phyloP scores from a whole-genome alignment of 2,888 invertebrate genomes.

The Oxycera nigricornis region DNA sequence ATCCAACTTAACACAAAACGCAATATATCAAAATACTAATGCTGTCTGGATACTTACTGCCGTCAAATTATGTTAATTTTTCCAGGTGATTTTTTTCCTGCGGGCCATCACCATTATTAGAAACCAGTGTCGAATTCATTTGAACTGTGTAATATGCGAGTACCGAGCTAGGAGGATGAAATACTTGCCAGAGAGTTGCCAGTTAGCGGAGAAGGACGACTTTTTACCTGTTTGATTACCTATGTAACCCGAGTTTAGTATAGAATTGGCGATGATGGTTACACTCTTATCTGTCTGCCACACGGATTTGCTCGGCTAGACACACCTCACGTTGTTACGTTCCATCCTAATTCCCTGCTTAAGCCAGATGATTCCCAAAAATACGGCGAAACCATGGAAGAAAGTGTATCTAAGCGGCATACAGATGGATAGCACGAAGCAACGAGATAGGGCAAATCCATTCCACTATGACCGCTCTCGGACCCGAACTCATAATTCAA shows the following conservation, averaged over 20 bases:
- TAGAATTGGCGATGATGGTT: neutral
- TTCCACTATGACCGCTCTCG: neutral
- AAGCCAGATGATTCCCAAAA: neutral
- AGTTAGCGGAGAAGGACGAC: too few species aligned
- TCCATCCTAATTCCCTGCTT: neutral
- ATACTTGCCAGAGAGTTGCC: neutral
- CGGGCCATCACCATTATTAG: neutral
- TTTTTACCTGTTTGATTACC: too few species aligned
- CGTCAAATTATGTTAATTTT: constrained; percentile 28
- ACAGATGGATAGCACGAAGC: neutral
- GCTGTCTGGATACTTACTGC: constrained; percentile 18
- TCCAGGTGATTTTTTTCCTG: neutral
- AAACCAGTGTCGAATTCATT: neutral
- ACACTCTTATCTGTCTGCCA: neutral
- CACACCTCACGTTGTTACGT: neutral
- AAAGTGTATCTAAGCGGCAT: neutral
- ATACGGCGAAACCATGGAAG: neutral
- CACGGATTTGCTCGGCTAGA: neutral
- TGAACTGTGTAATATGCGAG: neutral
- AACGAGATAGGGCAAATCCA: constrained; percentile 15
- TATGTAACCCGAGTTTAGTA: too few species aligned
- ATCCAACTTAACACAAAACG: constrained; percentile 15
- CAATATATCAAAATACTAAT: constrained; percentile 26
- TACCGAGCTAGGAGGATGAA: neutral
- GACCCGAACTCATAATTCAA: constrained; percentile 24